A percentile compares a stretch with the other conserved stretches of the same genome.
Evolutionary conservation across 2,888 invertebrate genomes (phyloP).

Genomic region (Thyatira batis): DNA sequence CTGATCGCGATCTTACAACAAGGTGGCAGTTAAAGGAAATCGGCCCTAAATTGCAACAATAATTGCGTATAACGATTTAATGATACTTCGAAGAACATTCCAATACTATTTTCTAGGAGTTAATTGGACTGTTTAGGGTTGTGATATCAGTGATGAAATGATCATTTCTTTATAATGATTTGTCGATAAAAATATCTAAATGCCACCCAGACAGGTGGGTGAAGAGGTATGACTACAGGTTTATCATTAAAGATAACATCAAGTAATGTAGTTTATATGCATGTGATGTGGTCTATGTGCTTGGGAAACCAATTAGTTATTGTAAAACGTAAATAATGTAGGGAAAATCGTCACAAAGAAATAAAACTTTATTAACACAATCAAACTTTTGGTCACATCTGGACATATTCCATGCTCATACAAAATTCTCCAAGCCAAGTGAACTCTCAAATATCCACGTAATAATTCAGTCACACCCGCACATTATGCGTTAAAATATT

Average conservation of each 20-base stretch:
- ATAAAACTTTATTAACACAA: neutral
- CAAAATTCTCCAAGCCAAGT: slow-evolving; percentile 27
- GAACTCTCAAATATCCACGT: slow-evolving; percentile 19
- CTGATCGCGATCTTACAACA: slow-evolving; percentile 55
- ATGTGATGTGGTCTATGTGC: too few relatives aligned
- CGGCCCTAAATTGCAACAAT: slow-evolving; percentile 52
- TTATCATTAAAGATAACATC: too few relatives aligned
- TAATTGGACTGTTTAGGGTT: neutral
- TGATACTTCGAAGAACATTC: slow-evolving; percentile 19
- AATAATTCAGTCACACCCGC: slow-evolving; percentile 22
- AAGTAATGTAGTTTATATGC: too few relatives aligned
- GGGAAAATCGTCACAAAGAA: too few relatives aligned
- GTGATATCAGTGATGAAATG: neutral
- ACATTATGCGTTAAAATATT: slow-evolving; percentile 50
- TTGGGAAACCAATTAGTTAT: too few relatives aligned
- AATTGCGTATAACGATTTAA: slow-evolving; percentile 41
- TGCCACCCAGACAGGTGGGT: neutral
- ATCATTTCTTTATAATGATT: neutral
- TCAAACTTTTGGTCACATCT: neutral
- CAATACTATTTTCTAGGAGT: neutral
- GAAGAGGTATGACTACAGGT: too few relatives aligned
- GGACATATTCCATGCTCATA: slow-evolving; percentile 8
- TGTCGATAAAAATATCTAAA: neutral
- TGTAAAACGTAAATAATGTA: too few relatives aligned
- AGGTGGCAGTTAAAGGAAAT: slow-evolving; percentile 62